Percentiles rank a stretch among this genome's conserved stretches.
These are phyloP conservation scores for Heliconius hewitsoni DNA, from an alignment of 1,140 invertebrate species.

Conservation along the genomic window DNA sequence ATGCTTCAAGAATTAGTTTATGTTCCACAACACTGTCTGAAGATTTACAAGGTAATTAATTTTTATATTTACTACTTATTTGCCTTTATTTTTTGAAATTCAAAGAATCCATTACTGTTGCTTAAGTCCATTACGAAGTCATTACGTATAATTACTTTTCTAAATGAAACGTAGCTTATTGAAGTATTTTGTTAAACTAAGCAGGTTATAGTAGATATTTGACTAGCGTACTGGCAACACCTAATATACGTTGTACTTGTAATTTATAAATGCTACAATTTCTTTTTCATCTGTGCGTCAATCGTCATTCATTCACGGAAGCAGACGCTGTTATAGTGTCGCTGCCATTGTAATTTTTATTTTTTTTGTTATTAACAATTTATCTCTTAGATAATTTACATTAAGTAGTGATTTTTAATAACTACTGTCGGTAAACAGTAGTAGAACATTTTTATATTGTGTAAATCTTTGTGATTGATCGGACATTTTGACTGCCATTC, in stretches of 20 bases:
- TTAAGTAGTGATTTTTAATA: constrained; percentile 49
- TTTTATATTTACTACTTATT: too few relatives aligned
- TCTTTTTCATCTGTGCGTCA: constrained; percentile 36
- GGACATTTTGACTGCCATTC: constrained; percentile 72
- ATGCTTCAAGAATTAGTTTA: constrained; percentile 56
- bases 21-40: constrained; percentile 53
- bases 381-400: constrained; percentile 39
- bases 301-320: constrained; percentile 52
- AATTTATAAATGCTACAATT: background rate
- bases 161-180: background rate
- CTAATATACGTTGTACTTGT: constrained; percentile 2
- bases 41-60: constrained; percentile 59
- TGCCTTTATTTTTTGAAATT: too few relatives aligned
- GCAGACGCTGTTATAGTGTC: constrained; percentile 58
- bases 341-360: constrained; percentile 72
- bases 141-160: background rate
- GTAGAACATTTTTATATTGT: constrained; percentile 56
- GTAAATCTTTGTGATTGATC: constrained; percentile 57
- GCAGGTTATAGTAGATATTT: background rate
- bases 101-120: too few relatives aligned
- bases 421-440: constrained; percentile 60
- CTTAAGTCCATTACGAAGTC: too few relatives aligned
- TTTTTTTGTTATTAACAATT: constrained; percentile 65
- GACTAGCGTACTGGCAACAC: constrained; percentile 28
- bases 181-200: background rate